A percentile compares a stretch with the other conserved stretches of the same genome.
phyloP scores from a whole-genome alignment of 2,113 vertebrate species.

The Motacilla tschutschensis region DNA sequence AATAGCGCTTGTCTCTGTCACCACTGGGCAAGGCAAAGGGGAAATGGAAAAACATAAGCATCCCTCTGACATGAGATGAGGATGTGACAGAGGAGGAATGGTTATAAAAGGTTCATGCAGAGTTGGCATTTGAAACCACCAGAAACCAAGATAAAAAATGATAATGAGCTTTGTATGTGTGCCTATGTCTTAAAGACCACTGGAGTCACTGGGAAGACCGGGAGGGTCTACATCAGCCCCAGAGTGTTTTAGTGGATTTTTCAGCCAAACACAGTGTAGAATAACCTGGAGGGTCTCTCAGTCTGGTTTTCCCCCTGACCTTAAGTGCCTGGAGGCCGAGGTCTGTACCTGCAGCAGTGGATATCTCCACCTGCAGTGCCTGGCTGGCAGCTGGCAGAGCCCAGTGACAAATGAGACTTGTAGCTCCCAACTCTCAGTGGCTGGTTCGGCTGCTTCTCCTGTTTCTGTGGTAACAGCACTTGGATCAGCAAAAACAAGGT shows the following conservation, averaged over 20 bases:
- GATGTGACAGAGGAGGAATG: neutral
- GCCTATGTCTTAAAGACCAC: neutral
- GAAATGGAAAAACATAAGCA: neutral
- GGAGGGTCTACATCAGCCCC: neutral
- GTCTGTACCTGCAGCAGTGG: neutral
- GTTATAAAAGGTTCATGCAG: neutral
- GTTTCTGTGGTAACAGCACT: constrained; percentile 61
- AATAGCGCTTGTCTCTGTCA: neutral
- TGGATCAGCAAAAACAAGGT: constrained; percentile 39
- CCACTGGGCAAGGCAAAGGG: neutral
- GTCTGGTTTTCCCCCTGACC: accelerated
- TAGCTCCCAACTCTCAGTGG: neutral
- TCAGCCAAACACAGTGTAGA: neutral
- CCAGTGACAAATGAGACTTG: accelerated
- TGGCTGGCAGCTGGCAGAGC: neutral
- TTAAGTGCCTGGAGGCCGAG: neutral
- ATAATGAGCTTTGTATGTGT: neutral
- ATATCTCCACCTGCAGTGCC: neutral
- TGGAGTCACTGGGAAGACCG: neutral
- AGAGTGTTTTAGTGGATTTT: neutral
- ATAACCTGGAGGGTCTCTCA: neutral
- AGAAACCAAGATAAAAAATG: neutral
- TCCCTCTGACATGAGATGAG: neutral
- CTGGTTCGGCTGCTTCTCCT: neutral
- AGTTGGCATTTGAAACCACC: neutral